Percentiles rank a stretch among this genome's conserved stretches.
Evolutionary conservation across 1,140 invertebrate genomes (phyloP).

Genomic region (Euura lappo): DNA sequence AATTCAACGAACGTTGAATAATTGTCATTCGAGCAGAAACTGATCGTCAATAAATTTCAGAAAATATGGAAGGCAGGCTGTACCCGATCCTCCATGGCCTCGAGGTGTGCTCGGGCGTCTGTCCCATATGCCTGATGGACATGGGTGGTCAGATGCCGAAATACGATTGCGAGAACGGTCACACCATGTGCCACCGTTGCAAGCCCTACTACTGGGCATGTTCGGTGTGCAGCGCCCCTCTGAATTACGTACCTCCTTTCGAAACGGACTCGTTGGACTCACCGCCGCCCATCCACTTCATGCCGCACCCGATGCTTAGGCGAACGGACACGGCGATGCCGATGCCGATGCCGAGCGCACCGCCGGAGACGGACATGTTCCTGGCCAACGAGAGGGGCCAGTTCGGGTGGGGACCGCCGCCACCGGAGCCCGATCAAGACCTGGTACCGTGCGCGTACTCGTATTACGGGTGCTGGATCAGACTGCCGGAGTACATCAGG

Average conservation of each 20-base stretch:
- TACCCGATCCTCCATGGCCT: slow-evolving; percentile 47
- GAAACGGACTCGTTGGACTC: slow-evolving; percentile 13
- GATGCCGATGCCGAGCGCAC: background rate
- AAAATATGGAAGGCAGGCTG: slow-evolving; percentile 31
- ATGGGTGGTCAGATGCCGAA: slow-evolving; percentile 35
- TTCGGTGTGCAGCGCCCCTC: slow-evolving; percentile 38
- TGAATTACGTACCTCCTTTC: slow-evolving; percentile 26
- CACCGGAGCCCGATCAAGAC: slow-evolving; percentile 27
- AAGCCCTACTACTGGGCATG: slow-evolving; percentile 48
- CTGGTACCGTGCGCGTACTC: slow-evolving; percentile 40
- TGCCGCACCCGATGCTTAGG: slow-evolving; percentile 33
- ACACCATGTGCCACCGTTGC: slow-evolving; percentile 47
- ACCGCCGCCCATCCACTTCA: slow-evolving; percentile 26
- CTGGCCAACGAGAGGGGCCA: slow-evolving; percentile 33
- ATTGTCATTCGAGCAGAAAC: background rate
- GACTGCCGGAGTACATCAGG: slow-evolving; percentile 38
- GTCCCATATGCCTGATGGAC: slow-evolving; percentile 48
- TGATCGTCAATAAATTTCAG: background rate
- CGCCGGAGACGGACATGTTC: background rate
- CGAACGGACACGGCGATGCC: slow-evolving; percentile 18
- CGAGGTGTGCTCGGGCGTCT: slow-evolving; percentile 42
- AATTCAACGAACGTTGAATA: no score
- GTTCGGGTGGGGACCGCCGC: slow-evolving; percentile 20
- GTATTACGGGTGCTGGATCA: slow-evolving; percentile 46
- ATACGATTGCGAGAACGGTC: slow-evolving; percentile 41